phyloP scores from a whole-genome alignment of 2,113 vertebrate genomes.

The Nannobrachium achirus region DNA sequence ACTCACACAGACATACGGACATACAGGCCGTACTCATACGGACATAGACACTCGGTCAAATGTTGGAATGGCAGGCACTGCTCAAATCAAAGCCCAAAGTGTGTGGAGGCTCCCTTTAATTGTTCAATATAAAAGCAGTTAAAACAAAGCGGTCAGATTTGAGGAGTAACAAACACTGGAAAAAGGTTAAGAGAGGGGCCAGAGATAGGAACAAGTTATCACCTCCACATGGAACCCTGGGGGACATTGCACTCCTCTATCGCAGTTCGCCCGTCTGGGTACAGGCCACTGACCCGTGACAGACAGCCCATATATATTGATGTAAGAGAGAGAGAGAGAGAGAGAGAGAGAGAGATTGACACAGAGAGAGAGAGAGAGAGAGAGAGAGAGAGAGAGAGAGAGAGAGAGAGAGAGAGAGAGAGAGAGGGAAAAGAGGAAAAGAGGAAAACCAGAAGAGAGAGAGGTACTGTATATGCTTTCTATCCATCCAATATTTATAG shows the following conservation, averaged over 20 bases:
- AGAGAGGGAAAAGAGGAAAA: slow-evolving; percentile 57
- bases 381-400: slow-evolving; percentile 8
- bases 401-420: slow-evolving; percentile 37
- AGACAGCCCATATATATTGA: slow-evolving; percentile 72
- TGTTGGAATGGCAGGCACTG: too few relatives aligned
- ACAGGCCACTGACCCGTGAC: slow-evolving; percentile 78
- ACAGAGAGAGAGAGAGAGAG: slow-evolving; percentile 29
- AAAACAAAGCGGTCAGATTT: neutral
- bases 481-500: slow-evolving; percentile 80
- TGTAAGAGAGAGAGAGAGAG: slow-evolving; percentile 57
- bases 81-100: too few relatives aligned
- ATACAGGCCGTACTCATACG: too few relatives aligned
- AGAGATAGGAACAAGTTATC: slow-evolving; percentile 70
- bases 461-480: slow-evolving; percentile 64
- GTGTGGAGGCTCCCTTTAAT: too few relatives aligned
- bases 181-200: slow-evolving; percentile 54
- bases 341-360: slow-evolving; percentile 9
- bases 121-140: neutral
- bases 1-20: too few relatives aligned
- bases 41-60: too few relatives aligned
- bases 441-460: slow-evolving; percentile 56
- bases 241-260: slow-evolving; percentile 60
- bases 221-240: slow-evolving; percentile 51
- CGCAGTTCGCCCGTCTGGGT: slow-evolving; percentile 56
- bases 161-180: too few relatives aligned